Base-by-base conservation (phyloP, 2,797 vertebrate species). In the Fundulus diaphanus region DNA sequence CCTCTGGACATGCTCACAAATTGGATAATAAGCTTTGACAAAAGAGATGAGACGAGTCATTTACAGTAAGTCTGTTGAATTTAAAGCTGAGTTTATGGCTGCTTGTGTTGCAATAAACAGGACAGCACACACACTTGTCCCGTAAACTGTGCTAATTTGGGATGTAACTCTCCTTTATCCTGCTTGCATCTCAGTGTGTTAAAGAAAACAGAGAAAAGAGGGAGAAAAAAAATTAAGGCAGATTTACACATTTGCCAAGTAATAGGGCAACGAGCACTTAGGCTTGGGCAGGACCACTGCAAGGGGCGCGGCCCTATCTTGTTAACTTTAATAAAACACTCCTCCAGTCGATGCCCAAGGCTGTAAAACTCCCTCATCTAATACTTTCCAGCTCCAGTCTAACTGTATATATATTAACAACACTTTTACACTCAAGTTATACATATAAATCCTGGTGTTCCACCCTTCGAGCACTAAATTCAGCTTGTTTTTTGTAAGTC, bases 271-370 rank as follows among this genome's bases (percentile, higher is more conserved):
- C 88, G 89, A 87, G 89, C 90, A 90, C 89, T 90, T 90, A 92
- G 90, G 85, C 88, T 72, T 6, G 85, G 89, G 83, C 86, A 85
- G 74, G 82, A 84, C 81, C 76, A 88, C 85, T 85, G 79, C 79
- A 88, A 74, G 91, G 91, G 91, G 86, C 75, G 77, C 68, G 75
- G 85, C 87, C 86, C 84, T 72, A 69, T 83, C 91, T 92, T 85
- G 78, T 93, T 94, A 92, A 92, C 88, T 94, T 93, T 83, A 87
- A 92, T 92, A 90, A 92, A 93, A 92, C 86, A 88, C 90, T 90
- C 89, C 88, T 82, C 78, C 74, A 92, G 91, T 93, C 86, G 82
- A 89, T 88, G 88, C 78, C 84, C 83, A 12, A 2, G 54, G 77
- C 85, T 72, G 79, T 93, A 93, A 93, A 93, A 86, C 89, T 87